Base-by-base conservation (phyloP, 2,888 invertebrate species). In the Congeria kusceri region DNA sequence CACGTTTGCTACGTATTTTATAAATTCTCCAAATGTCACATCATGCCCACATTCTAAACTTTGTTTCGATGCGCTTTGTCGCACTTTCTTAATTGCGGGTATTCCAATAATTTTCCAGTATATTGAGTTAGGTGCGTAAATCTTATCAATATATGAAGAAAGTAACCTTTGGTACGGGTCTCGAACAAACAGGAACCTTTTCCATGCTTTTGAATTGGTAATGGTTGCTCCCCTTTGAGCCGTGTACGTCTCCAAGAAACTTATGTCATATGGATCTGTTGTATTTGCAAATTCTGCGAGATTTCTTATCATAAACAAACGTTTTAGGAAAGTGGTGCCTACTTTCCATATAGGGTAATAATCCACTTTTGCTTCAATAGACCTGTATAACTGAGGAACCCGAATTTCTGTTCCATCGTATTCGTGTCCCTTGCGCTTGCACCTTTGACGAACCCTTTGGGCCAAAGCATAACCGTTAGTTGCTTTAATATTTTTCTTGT, bases 91-190 rank as follows among this genome's bases (percentile, higher is more conserved):
- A 20, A 71, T 71, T 5, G 71, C 71, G 11, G 71, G 71, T 13
- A 64, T 39, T 15, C 71, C 71, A 11, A 71, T 71, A n/a, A 29
- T 29, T 58, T 71, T 56, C 85, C 85, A 85, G 65, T 77, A 82
- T 39, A 77, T 70, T 3, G 83, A 81, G 39, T 85, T 85, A 3
- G 85, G 85, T 0, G 83, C 79, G 27, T 77, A 63, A 1, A 82
- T 56, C 49, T 83, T 85, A 57, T 85, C 85, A 39, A 85, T 73
- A 53, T 76, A 83, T 0, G 83, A 78, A 11, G 85, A 85, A 29
- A 80, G 74, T 28, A 85, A 73, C 23, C 85, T 25, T 18, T 77
- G 65, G 57, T 78, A 86, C 0, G 85, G 85, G 47, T 86, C 72
- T 1, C 85, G 56, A 0, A 78, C 82, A 44, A 82, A 86, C 25